Evolutionary conservation across 2,888 invertebrate genomes (phyloP), one percentile per base, ranked within the genome.

Genomic region (Diloba caeruleocephala): DNA sequence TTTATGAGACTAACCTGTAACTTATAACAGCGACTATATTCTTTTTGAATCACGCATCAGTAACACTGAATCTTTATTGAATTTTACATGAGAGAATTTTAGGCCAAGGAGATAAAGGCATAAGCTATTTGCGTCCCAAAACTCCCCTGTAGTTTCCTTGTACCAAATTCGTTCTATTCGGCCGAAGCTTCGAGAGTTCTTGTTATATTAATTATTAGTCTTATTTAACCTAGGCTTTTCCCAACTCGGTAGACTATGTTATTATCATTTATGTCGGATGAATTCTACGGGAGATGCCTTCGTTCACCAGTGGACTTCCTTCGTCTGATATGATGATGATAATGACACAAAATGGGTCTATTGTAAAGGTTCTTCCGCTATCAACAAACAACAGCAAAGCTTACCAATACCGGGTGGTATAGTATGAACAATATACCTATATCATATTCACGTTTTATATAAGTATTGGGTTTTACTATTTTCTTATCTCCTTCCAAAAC

Each of bases 91-190:
- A 45, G 50, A 28, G 51, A 13, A 15, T 61, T 49, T 36, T 46
- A 43, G 67, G 50, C 45, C 67, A 60, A 60, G 56, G 60, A 63
- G 48, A 43, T n/a, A n/a, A n/a, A 13, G 8, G 36, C 46, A 39
- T 19, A 2, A 4, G n/a, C 23, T 60, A 60, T 60, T 60, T 63
- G 28, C 5, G 39, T 63, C 15, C 23, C 25, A 4, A 39, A 63
- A 36, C 8, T 33, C 46, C 36, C 48, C 31, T 44, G 5, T 25
- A 44, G 60, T 63, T 63, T 63, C 60, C 49, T 56, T 60, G 60
- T 63, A 43, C 57, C 39, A 13, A 28, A 48, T 48, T n/a, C n/a
- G n/a, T n/a, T 39, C 33, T 26, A 34, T n/a, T 33, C 32, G 42
- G 10, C 34, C 26, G 37, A 38, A 38, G 28, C 25, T 32, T 26